Conservation (phyloP, 2,113 vertebrate species). For the Gavia stellata region DNA sequence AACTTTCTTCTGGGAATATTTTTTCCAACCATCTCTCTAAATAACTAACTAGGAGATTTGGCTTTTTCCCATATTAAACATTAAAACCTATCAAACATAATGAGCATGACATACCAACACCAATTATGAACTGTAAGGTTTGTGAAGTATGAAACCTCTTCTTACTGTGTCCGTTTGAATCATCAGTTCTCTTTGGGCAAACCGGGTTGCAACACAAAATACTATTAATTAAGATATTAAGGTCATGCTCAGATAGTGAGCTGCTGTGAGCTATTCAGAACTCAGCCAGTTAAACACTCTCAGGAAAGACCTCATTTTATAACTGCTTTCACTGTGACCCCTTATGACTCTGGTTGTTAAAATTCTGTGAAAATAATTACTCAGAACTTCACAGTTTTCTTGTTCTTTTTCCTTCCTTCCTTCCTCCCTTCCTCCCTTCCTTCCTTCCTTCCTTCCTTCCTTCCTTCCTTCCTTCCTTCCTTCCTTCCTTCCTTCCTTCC, state of each 20-base stretch:
- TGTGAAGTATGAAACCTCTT: not conserved
- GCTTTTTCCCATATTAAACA: not conserved
- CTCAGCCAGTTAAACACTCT: not conserved
- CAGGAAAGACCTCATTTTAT: not conserved
- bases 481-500: not conserved
- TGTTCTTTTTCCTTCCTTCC: fast-evolving
- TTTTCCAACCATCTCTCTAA: not conserved
- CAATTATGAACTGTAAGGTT: not conserved
- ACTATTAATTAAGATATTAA: not conserved
- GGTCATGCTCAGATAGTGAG: not conserved
- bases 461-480: too few relatives aligned
- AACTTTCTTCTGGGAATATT: not conserved
- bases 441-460: fast-evolving
- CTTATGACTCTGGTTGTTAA: not conserved
- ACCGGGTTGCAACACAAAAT: not conserved
- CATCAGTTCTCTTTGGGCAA: not conserved
- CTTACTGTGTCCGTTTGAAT: not conserved
- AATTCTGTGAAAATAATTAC: not conserved
- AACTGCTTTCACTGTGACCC: not conserved
- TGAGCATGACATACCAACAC: not conserved
- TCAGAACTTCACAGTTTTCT: not conserved
- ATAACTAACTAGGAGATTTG: not conserved
- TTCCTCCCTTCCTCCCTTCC: fast-evolving
- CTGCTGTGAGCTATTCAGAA: not conserved
- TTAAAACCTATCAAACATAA: not conserved